Conservation (phyloP, 2,888 invertebrate genomes). For the Epinotia bilunana region DNA sequence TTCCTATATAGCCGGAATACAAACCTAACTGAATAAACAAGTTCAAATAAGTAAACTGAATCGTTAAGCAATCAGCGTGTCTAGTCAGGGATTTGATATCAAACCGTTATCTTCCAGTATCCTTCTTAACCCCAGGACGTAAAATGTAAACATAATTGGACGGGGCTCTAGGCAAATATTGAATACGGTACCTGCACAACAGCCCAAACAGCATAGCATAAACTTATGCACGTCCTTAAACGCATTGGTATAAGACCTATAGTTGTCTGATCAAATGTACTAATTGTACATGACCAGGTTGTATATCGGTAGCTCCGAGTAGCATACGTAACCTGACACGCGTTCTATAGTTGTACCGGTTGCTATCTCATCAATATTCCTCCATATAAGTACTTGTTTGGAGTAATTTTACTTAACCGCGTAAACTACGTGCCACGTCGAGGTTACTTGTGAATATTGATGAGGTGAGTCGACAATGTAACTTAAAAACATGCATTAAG, state of each 20-base stretch:
- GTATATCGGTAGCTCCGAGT: slow-evolving; percentile 32
- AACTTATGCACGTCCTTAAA: not conserved
- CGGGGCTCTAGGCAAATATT: slow-evolving; percentile 42
- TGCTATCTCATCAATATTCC: slow-evolving; percentile 44
- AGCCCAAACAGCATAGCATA: not conserved
- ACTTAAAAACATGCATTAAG: not conserved
- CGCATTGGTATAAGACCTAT: not conserved
- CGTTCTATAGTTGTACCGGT: slow-evolving; percentile 30
- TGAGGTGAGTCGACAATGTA: slow-evolving; percentile 21
- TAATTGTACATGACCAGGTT: not conserved
- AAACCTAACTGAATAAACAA: not conserved
- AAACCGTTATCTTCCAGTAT: slow-evolving; percentile 46
- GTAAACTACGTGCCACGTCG: slow-evolving; percentile 31
- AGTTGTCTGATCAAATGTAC: not conserved
- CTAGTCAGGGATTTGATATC: slow-evolving; percentile 4
- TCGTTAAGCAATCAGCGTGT: not conserved
- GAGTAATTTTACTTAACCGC: slow-evolving; percentile 38
- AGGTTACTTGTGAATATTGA: slow-evolving; percentile 35
- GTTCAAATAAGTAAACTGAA: not conserved
- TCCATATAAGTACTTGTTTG: slow-evolving; percentile 26
- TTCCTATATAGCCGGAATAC: not conserved
- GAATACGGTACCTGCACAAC: slow-evolving; percentile 25
- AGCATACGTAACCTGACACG: slow-evolving; percentile 24
- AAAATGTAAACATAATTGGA: slow-evolving; percentile 52
- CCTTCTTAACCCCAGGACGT: slow-evolving; percentile 46